Conservation (phyloP, 2,888 invertebrate genomes). For the Oscheius onirici region DNA sequence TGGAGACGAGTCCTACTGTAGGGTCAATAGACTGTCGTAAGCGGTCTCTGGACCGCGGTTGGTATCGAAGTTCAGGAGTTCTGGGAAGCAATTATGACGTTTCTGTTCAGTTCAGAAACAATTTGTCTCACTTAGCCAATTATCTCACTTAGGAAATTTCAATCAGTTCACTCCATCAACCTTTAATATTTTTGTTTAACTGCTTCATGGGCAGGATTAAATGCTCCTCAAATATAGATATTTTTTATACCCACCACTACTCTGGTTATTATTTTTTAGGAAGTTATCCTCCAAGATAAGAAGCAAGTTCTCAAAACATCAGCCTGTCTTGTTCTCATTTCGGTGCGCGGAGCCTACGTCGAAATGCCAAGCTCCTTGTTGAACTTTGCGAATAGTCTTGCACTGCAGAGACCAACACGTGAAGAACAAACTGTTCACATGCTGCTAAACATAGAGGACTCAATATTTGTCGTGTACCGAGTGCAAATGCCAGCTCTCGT, state of each 20-base stretch:
- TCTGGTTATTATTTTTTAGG: too few relatives aligned
- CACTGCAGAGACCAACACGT: neutral
- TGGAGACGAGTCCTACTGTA: neutral
- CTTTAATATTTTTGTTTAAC: too few relatives aligned
- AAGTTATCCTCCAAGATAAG: too few relatives aligned
- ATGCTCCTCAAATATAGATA: too few relatives aligned
- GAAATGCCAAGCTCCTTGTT: neutral
- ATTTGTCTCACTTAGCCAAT: too few relatives aligned
- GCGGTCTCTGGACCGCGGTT: neutral
- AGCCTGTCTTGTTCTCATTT: neutral
- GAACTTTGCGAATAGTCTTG: neutral
- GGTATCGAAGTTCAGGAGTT: neutral
- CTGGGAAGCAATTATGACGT: neutral
- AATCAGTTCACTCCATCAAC: too few relatives aligned
- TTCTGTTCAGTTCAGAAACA: too few relatives aligned
- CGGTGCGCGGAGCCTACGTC: neutral
- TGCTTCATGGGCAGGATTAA: too few relatives aligned
- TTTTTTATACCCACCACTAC: too few relatives aligned
- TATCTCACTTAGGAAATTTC: too few relatives aligned
- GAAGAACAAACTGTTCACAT: neutral
- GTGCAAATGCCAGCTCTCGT: neutral
- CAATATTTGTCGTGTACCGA: neutral
- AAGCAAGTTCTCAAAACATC: neutral
- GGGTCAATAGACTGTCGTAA: conserved; percentile 2
- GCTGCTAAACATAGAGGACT: neutral